phyloP scores from a whole-genome alignment of 2,797 vertebrate species.

The Limosa lapponica region DNA sequence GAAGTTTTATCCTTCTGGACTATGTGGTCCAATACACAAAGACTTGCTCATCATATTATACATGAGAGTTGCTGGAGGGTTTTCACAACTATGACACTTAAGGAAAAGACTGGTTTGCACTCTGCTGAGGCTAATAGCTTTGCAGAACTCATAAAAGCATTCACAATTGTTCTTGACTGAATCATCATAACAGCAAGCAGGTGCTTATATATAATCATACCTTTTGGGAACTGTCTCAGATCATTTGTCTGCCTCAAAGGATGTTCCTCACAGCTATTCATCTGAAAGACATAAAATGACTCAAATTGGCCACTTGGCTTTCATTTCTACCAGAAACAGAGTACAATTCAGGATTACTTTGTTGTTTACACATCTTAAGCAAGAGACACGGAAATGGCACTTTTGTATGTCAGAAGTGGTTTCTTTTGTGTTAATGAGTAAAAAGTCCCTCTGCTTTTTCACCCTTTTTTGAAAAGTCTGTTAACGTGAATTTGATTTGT shows the following conservation, averaged over 20 bases:
- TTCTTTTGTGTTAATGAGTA: constrained; percentile 14
- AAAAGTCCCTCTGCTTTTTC: not conserved
- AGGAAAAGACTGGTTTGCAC: not conserved
- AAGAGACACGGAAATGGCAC: not conserved
- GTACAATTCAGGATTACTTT: not conserved
- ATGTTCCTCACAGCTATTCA: not conserved
- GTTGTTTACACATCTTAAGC: constrained; percentile 28
- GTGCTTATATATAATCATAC: constrained; percentile 28
- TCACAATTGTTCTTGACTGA: constrained; percentile 56
- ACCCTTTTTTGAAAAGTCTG: not conserved
- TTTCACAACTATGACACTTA: constrained; percentile 6
- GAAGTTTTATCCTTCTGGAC: not conserved
- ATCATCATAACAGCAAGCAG: constrained; percentile 44
- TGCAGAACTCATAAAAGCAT: constrained; percentile 45
- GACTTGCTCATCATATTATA: not conserved
- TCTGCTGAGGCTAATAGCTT: constrained; percentile 50
- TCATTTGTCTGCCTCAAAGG: constrained; percentile 12
- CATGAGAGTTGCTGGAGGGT: not conserved
- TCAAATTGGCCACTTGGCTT: constrained; percentile 40
- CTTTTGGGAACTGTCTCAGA: not conserved
- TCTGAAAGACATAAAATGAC: constrained; percentile 34
- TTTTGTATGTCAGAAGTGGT: not conserved
- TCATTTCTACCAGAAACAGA: constrained; percentile 18
- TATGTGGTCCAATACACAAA: not conserved
- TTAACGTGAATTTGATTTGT: not conserved